phyloP scores from a whole-genome alignment of 2,888 invertebrate genomes.

The Agrenia bidenticulata region DNA sequence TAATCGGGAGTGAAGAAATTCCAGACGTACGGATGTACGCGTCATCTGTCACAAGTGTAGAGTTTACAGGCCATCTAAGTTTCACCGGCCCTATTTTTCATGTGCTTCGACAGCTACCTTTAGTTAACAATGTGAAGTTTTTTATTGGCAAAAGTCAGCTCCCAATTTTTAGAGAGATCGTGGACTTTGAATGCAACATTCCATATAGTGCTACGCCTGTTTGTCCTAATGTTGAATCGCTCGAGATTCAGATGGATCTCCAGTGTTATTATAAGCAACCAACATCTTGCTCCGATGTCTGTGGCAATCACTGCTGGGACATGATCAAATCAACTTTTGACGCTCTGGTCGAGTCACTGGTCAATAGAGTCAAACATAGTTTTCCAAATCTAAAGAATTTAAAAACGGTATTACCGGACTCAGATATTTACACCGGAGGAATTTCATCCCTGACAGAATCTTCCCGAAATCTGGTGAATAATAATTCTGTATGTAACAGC shows the following conservation, averaged over 20 bases:
- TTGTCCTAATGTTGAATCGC: conserved; percentile 9
- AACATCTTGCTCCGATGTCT: neutral
- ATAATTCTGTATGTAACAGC: too few relatives aligned
- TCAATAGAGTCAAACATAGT: conserved; percentile 15
- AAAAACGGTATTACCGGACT: conserved; percentile 24
- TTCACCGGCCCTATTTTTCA: conserved; percentile 9
- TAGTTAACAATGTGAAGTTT: conserved; percentile 19
- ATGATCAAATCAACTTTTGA: conserved; percentile 16
- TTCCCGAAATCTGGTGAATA: too few relatives aligned
- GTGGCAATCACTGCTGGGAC: neutral
- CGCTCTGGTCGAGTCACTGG: conserved; percentile 18
- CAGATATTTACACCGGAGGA: conserved; percentile 5
- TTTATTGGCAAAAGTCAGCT: conserved; percentile 20
- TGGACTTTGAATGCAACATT: too few relatives aligned
- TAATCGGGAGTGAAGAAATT: conserved; percentile 24
- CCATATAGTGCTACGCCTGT: neutral
- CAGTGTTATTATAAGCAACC: conserved; percentile 17
- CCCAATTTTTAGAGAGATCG: neutral
- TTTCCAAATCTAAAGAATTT: conserved; percentile 28
- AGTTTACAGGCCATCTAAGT: conserved; percentile 25
- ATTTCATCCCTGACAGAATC: conserved; percentile 20
- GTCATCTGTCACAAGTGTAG: conserved; percentile 12
- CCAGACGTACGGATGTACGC: conserved; percentile 22
- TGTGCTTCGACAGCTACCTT: conserved; percentile 17
- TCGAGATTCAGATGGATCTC: conserved; percentile 26